phyloP scores from a whole-genome alignment of 1,140 invertebrate genomes.

The Helicoverpa zea region DNA sequence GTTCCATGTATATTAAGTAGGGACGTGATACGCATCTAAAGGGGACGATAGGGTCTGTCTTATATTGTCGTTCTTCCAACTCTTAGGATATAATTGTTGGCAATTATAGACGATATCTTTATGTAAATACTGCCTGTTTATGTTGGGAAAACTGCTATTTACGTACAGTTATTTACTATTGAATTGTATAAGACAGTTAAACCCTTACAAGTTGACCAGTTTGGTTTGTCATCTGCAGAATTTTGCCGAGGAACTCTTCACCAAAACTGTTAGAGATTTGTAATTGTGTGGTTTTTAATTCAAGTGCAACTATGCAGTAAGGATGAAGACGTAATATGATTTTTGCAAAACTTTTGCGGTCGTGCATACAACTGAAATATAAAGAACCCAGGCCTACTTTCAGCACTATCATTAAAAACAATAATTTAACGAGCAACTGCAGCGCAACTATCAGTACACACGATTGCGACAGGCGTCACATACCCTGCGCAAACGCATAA shows the following conservation, averaged over 20 bases:
- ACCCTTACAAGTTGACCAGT: too few species aligned
- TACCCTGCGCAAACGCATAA: constrained; percentile 50
- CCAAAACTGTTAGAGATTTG: too few species aligned
- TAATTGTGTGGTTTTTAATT: too few species aligned
- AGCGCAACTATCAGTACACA: constrained; percentile 6
- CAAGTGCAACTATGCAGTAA: too few species aligned
- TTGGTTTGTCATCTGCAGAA: too few species aligned
- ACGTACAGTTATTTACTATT: too few species aligned
- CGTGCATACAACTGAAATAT: too few species aligned
- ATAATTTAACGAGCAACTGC: neutral
- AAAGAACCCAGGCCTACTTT: too few species aligned
- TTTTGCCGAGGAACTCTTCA: too few species aligned
- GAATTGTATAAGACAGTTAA: too few species aligned
- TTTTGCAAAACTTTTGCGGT: too few species aligned
- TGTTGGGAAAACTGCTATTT: neutral
- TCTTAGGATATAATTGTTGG: constrained; percentile 12
- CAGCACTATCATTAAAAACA: constrained; percentile 9
- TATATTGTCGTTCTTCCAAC: constrained; percentile 3
- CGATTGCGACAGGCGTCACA: constrained; percentile 41
- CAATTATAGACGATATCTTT: neutral
- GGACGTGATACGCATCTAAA: constrained; percentile 36
- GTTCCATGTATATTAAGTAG: constrained; percentile 44
- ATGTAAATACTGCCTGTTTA: neutral
- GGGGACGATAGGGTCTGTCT: constrained; percentile 3
- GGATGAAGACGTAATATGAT: too few species aligned